Base-by-base conservation (phyloP, 2,888 invertebrate genomes). In the Drosophila eohydei region DNA sequence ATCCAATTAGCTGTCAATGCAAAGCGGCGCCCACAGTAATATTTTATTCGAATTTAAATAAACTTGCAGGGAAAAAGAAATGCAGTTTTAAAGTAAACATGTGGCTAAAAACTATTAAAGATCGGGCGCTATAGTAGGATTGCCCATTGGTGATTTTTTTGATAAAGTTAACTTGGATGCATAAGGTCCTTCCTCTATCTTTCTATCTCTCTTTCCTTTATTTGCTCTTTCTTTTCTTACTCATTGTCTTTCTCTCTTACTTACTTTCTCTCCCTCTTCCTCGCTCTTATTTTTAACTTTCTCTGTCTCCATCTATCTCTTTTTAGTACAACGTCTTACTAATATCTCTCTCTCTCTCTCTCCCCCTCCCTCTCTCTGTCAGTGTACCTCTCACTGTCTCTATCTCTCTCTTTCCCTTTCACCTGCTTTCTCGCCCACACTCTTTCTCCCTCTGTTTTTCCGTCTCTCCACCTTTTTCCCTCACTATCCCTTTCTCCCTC, bases 1-100 rank as follows among this genome's bases (percentile, higher is more conserved):
- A 56, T 43, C 43, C 41, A 56, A 56, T 56, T 56, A 56, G 32
- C 21, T 56, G 21, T 41, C 32, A 43, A 56, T 38, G 52, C 26
- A n/a, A n/a, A 38, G 36, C 36, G 36, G 9, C 32, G 32, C 16
- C 32, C 48, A 32, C 48, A 16, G n/a, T n/a, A n/a, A 55, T n/a
- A 40, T 55, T 40, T 40, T 40, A 43, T 34, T 16, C 21, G 26
- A 57, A 11, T 43, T 32, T 16, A 43, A 26, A 56, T 56, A 36
- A 36, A 46, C 26, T 28, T 12, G 43, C 0, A 12, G 11, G 2
- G 12, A 12, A 6, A 34, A 16, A 6, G 32, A 11, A 32, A 6
- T 5, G 0, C 32, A 54, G 5, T 7, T n/a, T 41, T 32, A 32
- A 55, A 21, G 41, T n/a, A 26, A 32, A 28, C 40, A 11, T 21